Evolutionary conservation across 2,888 invertebrate species (phyloP), one percentile per base, ranked within the genome.

Genomic region (Octodonta nipae): DNA sequence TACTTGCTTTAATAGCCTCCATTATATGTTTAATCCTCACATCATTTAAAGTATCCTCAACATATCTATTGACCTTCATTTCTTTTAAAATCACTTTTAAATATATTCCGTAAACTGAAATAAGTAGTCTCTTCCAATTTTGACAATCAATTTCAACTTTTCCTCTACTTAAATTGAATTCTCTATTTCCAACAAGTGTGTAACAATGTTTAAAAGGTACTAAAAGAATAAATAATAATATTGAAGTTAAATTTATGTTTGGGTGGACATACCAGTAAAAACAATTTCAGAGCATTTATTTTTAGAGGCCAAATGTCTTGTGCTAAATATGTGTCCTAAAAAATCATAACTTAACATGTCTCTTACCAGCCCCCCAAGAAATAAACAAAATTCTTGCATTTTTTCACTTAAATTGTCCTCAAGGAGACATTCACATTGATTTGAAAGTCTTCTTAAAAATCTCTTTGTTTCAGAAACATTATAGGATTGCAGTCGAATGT

Each of bases 201-300:
- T 70, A 58, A 40, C 75, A 70, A 40, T 67, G 54, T 36, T 61
- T 64, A 47, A 75, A 78, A 40, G 67, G 64, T 26, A 76, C 59
- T 45, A 30, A 31, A 45, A 45, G 28, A 13, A 20, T 17, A 32
- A 10, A 5, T 5, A 22, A 26, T 5, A 24, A 11, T 11, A n/a
- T n/a, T n/a, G n/a, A n/a, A n/a, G n/a, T n/a, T n/a, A n/a, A n/a
- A n/a, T n/a, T n/a, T n/a, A n/a, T n/a, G n/a, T n/a, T n/a, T n/a
- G n/a, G n/a, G n/a, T n/a, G n/a, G n/a, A n/a, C n/a, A n/a, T n/a
- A n/a, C n/a, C n/a, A n/a, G n/a, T n/a, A n/a, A n/a, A n/a, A n/a
- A n/a, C n/a, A n/a, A n/a, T n/a, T n/a, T n/a, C n/a, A n/a, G n/a
- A n/a, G n/a, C n/a, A n/a, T n/a, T n/a, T n/a, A n/a, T 8, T 22